These are phyloP conservation scores for Gallirallus australis DNA, from an alignment of 2,797 vertebrate genomes.

Conservation along the genomic window DNA sequence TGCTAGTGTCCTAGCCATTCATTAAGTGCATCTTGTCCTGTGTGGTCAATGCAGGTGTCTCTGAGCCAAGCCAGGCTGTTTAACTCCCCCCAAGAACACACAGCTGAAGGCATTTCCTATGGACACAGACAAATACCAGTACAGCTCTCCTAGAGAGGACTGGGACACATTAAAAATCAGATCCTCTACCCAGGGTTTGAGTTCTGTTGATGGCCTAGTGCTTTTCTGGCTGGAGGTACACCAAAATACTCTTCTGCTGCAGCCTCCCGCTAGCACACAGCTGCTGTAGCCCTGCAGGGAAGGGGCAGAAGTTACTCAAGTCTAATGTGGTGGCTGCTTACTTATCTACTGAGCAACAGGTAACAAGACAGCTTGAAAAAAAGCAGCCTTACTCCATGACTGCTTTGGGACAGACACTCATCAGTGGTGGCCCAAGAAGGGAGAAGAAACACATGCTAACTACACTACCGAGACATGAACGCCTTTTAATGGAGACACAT, in stretches of 20 bases:
- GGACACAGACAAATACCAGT: background rate
- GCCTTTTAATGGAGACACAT: slow-evolving; percentile 53
- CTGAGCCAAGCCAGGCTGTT: rapidly evolving
- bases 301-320: background rate
- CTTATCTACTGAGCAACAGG: background rate
- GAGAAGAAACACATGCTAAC: background rate
- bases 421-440: background rate
- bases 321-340: no score
- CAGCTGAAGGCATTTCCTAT: rapidly evolving
- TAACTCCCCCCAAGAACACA: background rate
- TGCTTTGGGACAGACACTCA: background rate
- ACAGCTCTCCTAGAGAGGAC: background rate
- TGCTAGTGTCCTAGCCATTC: background rate
- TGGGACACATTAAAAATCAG: background rate
- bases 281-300: background rate
- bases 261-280: background rate
- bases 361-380: background rate
- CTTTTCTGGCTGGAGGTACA: background rate
- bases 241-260: background rate
- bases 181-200: rapidly evolving
- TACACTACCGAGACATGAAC: background rate
- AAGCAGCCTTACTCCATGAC: background rate
- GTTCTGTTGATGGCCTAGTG: rapidly evolving
- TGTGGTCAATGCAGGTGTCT: background rate
- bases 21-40: no score